Evolutionary conservation across 1,140 invertebrate species (phyloP).

Genomic region (Artemia franciscana): DNA sequence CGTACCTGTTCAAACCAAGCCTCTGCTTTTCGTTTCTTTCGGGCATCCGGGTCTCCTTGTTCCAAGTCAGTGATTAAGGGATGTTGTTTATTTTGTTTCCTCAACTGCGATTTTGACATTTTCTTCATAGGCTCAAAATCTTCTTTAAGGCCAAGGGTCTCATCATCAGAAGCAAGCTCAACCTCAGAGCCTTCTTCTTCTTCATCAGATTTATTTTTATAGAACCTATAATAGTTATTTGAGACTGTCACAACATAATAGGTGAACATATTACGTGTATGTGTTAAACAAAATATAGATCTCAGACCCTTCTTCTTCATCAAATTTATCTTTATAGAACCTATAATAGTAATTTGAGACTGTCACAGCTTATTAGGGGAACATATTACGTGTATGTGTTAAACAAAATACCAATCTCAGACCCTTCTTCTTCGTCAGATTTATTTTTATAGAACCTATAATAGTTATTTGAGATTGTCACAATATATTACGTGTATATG

Average conservation of each 20-base stretch:
- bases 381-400: no score
- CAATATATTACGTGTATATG: no score
- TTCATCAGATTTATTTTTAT: conserved; percentile 30
- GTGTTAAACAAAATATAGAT: no score
- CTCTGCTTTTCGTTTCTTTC: conserved; percentile 45
- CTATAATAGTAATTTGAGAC: no score
- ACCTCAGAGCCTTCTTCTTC: conserved; percentile 7
- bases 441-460: conserved; percentile 33
- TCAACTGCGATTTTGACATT: conserved; percentile 8
- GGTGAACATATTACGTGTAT: no score
- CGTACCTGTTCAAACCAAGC: conserved; percentile 63
- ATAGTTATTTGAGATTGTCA: no score
- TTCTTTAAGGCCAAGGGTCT: conserved; percentile 4
- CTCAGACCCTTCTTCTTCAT: conserved; percentile 9
- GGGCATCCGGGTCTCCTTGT: conserved; percentile 39
- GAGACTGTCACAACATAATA: no score
- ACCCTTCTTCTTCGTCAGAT: conserved; percentile 10
- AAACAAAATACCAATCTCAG: no score
- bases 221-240: conserved; percentile 21
- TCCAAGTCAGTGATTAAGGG: conserved; percentile 67
- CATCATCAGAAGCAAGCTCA: conserved; percentile 7
- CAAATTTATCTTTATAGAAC: conserved; percentile 32
- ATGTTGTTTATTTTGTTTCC: conserved; percentile 29
- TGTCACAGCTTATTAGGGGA: no score
- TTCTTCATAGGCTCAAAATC: conserved; percentile 2